phyloP scores from a whole-genome alignment of 2,113 vertebrate genomes.

The Pachypanchax playfairii region DNA sequence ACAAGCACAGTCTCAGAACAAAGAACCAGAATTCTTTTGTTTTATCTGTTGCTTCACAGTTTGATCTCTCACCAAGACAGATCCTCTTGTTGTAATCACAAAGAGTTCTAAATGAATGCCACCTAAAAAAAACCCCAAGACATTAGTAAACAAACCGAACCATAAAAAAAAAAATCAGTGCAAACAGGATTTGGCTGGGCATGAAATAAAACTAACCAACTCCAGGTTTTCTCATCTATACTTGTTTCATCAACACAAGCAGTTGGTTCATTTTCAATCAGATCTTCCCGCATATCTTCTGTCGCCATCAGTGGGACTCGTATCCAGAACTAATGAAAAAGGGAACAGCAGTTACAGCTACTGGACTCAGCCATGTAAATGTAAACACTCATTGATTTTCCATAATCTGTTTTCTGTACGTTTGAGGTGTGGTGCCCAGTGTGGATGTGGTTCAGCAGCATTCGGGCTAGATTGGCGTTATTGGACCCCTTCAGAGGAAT shows the following conservation, averaged over 20 bases:
- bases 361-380: neutral
- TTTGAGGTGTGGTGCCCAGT: constrained; percentile 91
- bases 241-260: constrained; percentile 69
- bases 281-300: constrained; percentile 86
- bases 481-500: constrained; percentile 82
- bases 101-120: constrained; percentile 90
- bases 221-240: constrained; percentile 86
- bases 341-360: constrained; percentile 13
- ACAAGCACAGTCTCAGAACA: constrained; percentile 17
- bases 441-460: constrained; percentile 90
- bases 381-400: neutral
- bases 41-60: neutral
- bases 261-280: constrained; percentile 84
- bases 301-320: constrained; percentile 85
- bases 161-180: constrained; percentile 10
- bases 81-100: constrained; percentile 95
- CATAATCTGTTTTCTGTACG: constrained; percentile 66
- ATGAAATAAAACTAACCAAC: constrained; percentile 77
- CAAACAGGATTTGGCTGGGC: constrained; percentile 4
- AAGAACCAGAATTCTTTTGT: constrained; percentile 11
- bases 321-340: constrained; percentile 87
- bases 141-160: constrained; percentile 12
- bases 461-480: constrained; percentile 87
- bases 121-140: constrained; percentile 77
- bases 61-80: constrained; percentile 85